Evolutionary conservation across 2,113 vertebrate species (phyloP).

Genomic region (Pelecanus crispus): DNA sequence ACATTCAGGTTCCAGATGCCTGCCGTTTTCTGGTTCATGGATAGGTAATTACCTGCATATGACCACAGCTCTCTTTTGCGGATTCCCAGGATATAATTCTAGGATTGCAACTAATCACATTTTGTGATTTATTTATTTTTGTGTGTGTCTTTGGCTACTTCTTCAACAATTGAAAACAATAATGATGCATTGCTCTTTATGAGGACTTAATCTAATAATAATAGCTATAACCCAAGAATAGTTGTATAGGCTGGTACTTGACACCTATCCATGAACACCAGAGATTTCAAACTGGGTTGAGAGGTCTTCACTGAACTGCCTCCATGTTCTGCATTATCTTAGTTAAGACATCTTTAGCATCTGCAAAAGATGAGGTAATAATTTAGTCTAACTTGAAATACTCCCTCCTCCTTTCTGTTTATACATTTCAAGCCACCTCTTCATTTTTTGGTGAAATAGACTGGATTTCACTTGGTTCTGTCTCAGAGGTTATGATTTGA

Average conservation of each 20-base stretch:
- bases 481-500: not conserved
- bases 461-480: not conserved
- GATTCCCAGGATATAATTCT: not conserved
- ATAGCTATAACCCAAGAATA: not conserved
- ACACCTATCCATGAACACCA: not conserved
- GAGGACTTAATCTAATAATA: not conserved
- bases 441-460: not conserved
- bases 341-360: not conserved
- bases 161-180: not conserved
- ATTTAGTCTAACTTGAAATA: not conserved
- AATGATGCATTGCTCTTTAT: not conserved
- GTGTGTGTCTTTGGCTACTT: not conserved
- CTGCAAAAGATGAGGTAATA: not conserved
- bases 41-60: not conserved
- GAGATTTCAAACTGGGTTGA: not conserved
- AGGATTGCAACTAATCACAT: not conserved
- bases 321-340: not conserved
- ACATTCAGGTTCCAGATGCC: not conserved
- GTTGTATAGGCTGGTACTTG: not conserved
- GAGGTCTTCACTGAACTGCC: not conserved
- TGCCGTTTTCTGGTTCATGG: not conserved
- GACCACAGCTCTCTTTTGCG: not conserved
- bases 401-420: not conserved
- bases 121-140: not conserved
- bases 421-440: not conserved